These are phyloP conservation scores for Pipistrellus nathusii DNA, from an alignment of 2,797 vertebrate genomes.

Conservation along the genomic window DNA sequence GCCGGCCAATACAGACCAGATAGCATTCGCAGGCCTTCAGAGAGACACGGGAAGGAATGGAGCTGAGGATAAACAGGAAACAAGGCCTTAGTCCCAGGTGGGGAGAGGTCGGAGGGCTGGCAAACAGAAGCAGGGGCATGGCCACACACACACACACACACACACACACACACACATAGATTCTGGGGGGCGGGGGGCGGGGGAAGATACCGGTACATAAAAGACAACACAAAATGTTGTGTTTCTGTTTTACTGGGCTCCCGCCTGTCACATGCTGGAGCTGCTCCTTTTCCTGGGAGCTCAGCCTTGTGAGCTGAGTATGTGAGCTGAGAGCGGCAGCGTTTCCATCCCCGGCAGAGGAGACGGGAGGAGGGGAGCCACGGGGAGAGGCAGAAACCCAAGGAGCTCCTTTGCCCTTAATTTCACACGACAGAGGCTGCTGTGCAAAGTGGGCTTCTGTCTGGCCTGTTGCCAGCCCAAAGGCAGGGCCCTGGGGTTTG, in stretches of 20 bases:
- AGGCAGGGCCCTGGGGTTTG: background rate
- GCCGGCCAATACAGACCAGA: background rate
- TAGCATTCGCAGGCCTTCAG: background rate
- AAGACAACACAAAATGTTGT: background rate
- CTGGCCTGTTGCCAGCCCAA: background rate
- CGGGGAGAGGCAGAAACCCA: background rate
- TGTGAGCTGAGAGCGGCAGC: conserved; percentile 33
- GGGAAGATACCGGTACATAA: background rate
- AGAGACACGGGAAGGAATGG: background rate
- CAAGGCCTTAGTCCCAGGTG: background rate
- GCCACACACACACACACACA: no score
- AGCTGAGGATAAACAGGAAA: background rate
- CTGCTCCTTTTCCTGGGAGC: conserved; percentile 17
- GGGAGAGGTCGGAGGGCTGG: background rate
- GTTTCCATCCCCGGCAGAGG: background rate
- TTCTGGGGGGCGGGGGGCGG: accelerated
- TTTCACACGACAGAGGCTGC: background rate
- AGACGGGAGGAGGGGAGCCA: background rate
- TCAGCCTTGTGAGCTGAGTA: conserved; percentile 65
- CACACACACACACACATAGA: no score
- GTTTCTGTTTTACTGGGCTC: background rate
- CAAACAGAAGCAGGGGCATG: background rate
- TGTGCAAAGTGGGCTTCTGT: background rate
- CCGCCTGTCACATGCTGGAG: background rate
- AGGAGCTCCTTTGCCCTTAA: background rate